Base-by-base conservation (phyloP, 2,797 vertebrate genomes). In the Pteropus rufus region DNA sequence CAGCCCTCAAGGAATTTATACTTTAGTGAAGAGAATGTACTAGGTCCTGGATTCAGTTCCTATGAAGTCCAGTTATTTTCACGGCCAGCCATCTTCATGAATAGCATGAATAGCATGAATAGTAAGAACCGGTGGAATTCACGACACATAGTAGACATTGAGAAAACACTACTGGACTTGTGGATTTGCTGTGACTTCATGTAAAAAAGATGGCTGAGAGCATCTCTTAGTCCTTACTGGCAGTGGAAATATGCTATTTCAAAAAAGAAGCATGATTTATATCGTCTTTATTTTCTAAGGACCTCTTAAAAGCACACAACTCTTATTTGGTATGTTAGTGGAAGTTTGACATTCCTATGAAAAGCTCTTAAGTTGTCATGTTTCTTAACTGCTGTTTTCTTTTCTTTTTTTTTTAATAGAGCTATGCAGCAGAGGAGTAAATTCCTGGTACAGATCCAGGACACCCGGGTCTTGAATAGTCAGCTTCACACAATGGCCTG, bases 391-490 rank as follows among this genome's bases (percentile, higher is more conserved):
- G 99, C 99, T 94, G 99, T 12, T 75, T n/a, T 76, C 29, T 46
- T 76, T 52, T 41, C 9, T 29, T 44, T 11, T 14, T 95, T 99
- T 99, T 52, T 99, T 98, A 96, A 99, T 99, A n/a, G 99, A 99
- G 86, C 98, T 98, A 36, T 98, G 99, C 8, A 99, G 98, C 94
- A 99, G 97, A 58, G 99, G 99, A 98, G 99, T 99, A 73, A 99
- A 98, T 21, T 99, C 99, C 94, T 99, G 98, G 87, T 99, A 99
- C 91, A 99, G 97, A n/a, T 99, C 99, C 97, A 98, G 98, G 73
- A 99, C 98, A 2, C 99, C 98, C n/a, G 99, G 98, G 92, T 99
- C 98, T 97, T 99, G 98, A 93, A 99, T 98, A 0, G 98, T 99
- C 97, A 99, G 91, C 98, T 97, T 99, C 94, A 99, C 98, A 95